Base-by-base conservation (phyloP, 1,140 invertebrate genomes). In the Euura lappo region DNA sequence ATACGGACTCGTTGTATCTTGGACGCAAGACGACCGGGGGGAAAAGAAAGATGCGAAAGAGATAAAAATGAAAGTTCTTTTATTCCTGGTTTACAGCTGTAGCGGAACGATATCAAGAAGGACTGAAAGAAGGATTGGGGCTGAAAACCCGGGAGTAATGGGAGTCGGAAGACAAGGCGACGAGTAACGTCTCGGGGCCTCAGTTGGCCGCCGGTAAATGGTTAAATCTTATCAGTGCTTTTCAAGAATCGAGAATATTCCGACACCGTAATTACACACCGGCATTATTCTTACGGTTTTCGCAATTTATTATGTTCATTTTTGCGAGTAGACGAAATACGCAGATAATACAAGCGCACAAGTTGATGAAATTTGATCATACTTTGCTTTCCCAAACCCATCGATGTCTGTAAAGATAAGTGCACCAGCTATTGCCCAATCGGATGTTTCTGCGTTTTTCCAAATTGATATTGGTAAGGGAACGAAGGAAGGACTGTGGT, bases 141-240 rank as follows among this genome's bases (percentile, higher is more conserved):
- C 13, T 60, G 51, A 60, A 60, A 60, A 60, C 10, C 8, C 10
- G 51, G 0, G 51, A 60, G 51, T 60, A 60, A 60, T n/a, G 13
- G 51, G 51, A 60, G 6, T n/a, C 51, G 51, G 51, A 60, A 60
- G 51, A 60, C 51, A 60, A 60, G 51, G 51, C 51, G 51, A 60
- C 51, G 51, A 60, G 13, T 60, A 60, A n/a, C 3, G 51, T n/a
- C 51, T 28, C 28, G 28, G 13, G 51, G 51, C 51, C 51, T 60
- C 8, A 60, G 51, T 60, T 60, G 6, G 8, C 51, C 8, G 13
- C 8, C 51, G 6, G 51, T 60, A 60, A 60, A 60, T 60, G 51
- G 2, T 60, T 28, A 60, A 60, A 6, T 60, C 51, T 60, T 60
- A 60, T 60, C 51, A 60, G 8, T 60, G 51, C 51, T n/a, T n/a